These are phyloP conservation scores for Epizoanthus scotinus DNA, from an alignment of 92 coral and sea anemone genomes.

Conservation along the genomic window DNA sequence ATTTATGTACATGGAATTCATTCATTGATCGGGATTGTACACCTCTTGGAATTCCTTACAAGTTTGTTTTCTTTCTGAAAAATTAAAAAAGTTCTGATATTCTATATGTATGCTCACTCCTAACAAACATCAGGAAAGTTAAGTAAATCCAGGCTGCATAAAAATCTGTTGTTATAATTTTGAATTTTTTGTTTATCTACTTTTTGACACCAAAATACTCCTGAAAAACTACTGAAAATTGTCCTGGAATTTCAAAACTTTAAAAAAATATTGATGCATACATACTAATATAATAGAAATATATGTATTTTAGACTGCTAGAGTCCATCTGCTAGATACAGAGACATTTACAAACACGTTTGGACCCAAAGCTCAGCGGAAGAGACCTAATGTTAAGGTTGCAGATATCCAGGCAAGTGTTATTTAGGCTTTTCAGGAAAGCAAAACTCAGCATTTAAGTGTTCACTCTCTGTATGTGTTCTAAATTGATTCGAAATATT, in stretches of 20 bases:
- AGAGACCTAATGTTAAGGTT: constrained; percentile 81
- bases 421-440: neutral
- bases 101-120: no score
- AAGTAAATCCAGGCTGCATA: neutral
- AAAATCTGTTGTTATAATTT: no score
- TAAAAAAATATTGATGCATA: no score
- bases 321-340: constrained; percentile 94
- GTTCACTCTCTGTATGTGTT: neutral
- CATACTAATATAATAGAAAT: neutral
- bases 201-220: no score
- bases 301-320: constrained; percentile 63
- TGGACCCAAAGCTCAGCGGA: constrained; percentile 96
- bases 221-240: no score
- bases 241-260: neutral
- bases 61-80: neutral
- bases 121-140: no score
- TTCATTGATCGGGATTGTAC: no score
- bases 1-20: no score
- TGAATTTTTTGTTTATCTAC: no score
- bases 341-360: constrained; percentile 89
- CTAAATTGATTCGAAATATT: no score
- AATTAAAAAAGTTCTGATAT: no score
- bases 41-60: no score
- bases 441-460: neutral
- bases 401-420: constrained; percentile 74